Evolutionary conservation across 2,888 invertebrate species (phyloP).

Genomic region (Caenorhabditis zanzibari): DNA sequence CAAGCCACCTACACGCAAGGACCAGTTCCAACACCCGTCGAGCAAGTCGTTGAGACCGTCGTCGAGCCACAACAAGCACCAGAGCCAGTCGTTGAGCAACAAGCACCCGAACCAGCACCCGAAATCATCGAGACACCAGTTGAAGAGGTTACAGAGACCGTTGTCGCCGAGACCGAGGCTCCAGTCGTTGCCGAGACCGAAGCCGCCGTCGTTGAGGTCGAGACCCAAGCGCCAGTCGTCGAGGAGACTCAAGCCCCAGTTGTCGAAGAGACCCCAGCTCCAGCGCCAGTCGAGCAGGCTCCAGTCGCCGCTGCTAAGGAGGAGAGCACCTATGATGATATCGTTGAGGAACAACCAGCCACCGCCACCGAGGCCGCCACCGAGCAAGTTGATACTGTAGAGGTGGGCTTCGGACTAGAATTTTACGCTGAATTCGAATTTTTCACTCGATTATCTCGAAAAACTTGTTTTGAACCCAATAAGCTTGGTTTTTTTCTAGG

Average conservation of each 20-base stretch:
- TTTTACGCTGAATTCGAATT: background rate
- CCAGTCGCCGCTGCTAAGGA: constrained; percentile 64
- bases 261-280: constrained; percentile 42
- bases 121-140: constrained; percentile 37
- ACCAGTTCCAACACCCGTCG: constrained; percentile 59
- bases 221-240: constrained; percentile 41
- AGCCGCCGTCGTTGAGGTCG: constrained; percentile 24
- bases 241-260: constrained; percentile 40
- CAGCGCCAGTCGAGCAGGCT: constrained; percentile 50
- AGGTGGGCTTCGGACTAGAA: constrained; percentile 10
- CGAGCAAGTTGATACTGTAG: constrained; percentile 51
- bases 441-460: background rate
- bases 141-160: constrained; percentile 44
- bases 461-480: background rate
- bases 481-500: constrained; percentile 45
- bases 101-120: constrained; percentile 30
- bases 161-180: constrained; percentile 42
- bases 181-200: constrained; percentile 38
- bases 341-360: constrained; percentile 74
- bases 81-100: constrained; percentile 17
- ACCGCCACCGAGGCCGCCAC: constrained; percentile 61
- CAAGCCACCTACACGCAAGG: constrained; percentile 62
- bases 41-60: constrained; percentile 41
- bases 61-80: constrained; percentile 38
- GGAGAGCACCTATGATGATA: constrained; percentile 78